These are phyloP conservation scores for Alfaro cultratus DNA, from an alignment of 2,797 vertebrate genomes.

Conservation along the genomic window DNA sequence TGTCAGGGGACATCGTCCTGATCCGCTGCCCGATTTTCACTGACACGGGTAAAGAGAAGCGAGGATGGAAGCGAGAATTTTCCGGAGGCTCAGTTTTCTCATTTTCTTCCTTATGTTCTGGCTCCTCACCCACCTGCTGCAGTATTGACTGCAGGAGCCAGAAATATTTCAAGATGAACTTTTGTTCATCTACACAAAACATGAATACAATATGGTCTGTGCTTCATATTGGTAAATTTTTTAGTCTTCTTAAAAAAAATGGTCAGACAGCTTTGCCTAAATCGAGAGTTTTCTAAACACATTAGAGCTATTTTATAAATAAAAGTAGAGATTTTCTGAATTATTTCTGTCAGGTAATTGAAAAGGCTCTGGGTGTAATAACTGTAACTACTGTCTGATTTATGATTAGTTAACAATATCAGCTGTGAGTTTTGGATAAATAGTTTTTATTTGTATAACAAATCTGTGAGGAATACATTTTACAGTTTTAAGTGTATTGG, in stretches of 20 bases:
- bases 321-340: not conserved
- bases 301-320: not conserved
- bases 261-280: not conserved
- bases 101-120: not conserved
- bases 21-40: conserved; percentile 64
- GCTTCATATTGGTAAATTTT: not conserved
- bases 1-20: conserved; percentile 71
- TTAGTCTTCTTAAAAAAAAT: not conserved
- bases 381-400: not conserved
- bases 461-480: not conserved
- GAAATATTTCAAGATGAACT: conserved; percentile 12
- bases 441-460: not conserved
- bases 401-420: not conserved
- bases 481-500: not conserved
- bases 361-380: not conserved
- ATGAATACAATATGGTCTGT: not conserved
- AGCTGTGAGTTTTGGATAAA: not conserved
- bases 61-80: conserved; percentile 42
- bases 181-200: conserved; percentile 17
- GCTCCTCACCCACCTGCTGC: conserved; percentile 49
- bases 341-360: not conserved
- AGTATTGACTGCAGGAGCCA: conserved; percentile 15
- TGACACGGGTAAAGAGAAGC: conserved; percentile 62
- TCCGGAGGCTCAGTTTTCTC: conserved; percentile 43
- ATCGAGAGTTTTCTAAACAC: not conserved